Base-by-base conservation (phyloP, 2,113 vertebrate species). In the Chaetops frenatus region DNA sequence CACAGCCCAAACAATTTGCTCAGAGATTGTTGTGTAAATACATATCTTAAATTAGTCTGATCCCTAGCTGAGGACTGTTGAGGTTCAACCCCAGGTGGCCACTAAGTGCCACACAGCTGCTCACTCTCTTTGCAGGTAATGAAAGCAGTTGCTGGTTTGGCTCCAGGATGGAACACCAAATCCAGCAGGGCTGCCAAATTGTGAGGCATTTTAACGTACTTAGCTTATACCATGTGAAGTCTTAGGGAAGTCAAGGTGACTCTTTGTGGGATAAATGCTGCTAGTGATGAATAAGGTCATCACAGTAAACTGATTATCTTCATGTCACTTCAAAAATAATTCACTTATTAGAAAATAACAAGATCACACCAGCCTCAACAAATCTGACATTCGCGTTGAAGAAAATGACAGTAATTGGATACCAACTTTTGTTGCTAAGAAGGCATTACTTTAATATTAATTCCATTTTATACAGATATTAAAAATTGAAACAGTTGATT, bases 321-420 rank as follows among this genome's bases (percentile, higher is more conserved):
- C 29, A 42, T 42, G 54, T 48, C 65, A 81, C 72, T 74, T 94
- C 33, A 81, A 92, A 90, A 97, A 79, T 78, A 92, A 94, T 91
- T 84, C 40, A 64, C 15, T 84, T 88, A 62, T 80, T 88, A 92
- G 65, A 44, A 70, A 90, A 80, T 74, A 91, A 87, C 45, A 92
- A 80, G 81, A 94, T 81, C 80, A 81, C 66, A 81, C 60, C 48
- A 62, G 57, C 61, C 77, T 86, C 56, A 80, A 77, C 9, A 78
- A 74, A 80, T 47, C 40, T 90, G 90, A 93, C 53, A 56, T 69
- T 72, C 0, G 0, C 44, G 40, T 31, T 56, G 23, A 90, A 88
- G 51, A 83, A 90, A 79, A 72, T 60, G 61, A 93, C 92, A 78
- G 82, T 69, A 96, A 92, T 53, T 85, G 57, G 53, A 76, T 89